Evolutionary conservation across 2,888 invertebrate genomes (phyloP), one percentile per base, ranked within the genome.

Genomic region (Chalcis sispes): DNA sequence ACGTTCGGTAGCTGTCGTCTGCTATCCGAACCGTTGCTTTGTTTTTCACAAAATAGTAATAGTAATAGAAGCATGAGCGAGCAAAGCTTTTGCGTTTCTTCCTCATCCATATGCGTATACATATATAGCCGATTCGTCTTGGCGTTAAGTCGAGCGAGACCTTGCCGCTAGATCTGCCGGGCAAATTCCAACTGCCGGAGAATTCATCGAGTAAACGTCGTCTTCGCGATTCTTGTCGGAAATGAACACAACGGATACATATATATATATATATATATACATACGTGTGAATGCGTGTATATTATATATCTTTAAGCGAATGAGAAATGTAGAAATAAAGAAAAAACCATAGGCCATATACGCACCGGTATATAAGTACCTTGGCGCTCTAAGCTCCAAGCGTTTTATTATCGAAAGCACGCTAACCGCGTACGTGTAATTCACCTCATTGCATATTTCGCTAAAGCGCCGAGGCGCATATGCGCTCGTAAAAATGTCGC

Each of bases 401-500:
- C 20, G 46, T 69, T 58, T 69, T 58, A 58, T 69, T 46, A 56
- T 56, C 29, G n/a, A n/a, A n/a, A n/a, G n/a, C n/a, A n/a, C n/a
- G 27, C 23, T 2, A 5, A 2, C 5, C 15, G 20, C 10, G n/a
- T 15, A 4, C 46, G 58, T 59, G 69, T 59, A 58, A 69, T 67
- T 67, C 46, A 69, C 59, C 32, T 50, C n/a, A 48, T 48, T 69
- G 69, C 46, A 69, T 59, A 48, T 59, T 69, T 59, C 58, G 48
- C 58, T 46, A 29, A 56, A 56, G 20, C 46, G 13, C 20, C 29
- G 66, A 56, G 56, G 32, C 29, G 32, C 32, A 69, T 48, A 48
- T 59, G 58, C 46, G 32, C 29, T 69, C 58, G 69, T 50, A 70
- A 70, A 70, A 50, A 52, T 70, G 36, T 59, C 59, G 40, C 25